phyloP scores from a whole-genome alignment of 2,797 vertebrate species.

The Iguana delicatissima region DNA sequence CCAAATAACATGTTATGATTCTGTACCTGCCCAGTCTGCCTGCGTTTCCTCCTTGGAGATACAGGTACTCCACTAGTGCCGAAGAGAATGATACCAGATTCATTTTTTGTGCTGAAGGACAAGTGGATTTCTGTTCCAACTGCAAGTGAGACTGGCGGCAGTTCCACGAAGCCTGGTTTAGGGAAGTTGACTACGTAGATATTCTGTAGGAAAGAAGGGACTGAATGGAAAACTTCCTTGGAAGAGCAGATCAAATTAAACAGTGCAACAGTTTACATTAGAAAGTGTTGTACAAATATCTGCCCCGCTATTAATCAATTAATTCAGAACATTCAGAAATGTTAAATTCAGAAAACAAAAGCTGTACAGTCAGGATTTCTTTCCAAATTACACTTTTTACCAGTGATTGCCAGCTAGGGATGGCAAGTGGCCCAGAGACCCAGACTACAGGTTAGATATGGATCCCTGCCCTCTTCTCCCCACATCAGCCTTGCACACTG shows the following conservation, averaged over 20 bases:
- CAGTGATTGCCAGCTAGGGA: not conserved
- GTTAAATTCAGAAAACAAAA: constrained; percentile 28
- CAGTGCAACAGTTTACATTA: constrained; percentile 50
- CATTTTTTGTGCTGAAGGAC: constrained; percentile 94
- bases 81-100: constrained; percentile 92
- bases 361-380: not conserved
- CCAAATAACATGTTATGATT: not conserved
- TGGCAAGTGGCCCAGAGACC: not conserved
- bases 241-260: constrained; percentile 31
- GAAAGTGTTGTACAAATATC: constrained; percentile 41
- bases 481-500: not conserved
- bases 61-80: constrained; percentile 80
- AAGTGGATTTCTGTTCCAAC: constrained; percentile 92
- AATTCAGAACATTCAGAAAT: constrained; percentile 40
- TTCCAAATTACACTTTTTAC: no score
- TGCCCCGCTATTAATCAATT: constrained; percentile 39
- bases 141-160: constrained; percentile 83
- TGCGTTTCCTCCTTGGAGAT: constrained; percentile 83
- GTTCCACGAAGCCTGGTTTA: constrained; percentile 91
- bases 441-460: not conserved
- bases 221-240: not conserved
- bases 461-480: not conserved
- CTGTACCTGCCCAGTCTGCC: constrained; percentile 77
- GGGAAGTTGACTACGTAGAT: constrained; percentile 93
- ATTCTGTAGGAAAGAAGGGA: constrained; percentile 82